Base-by-base conservation (phyloP, 2,113 vertebrate species). In the Vimba vimba region DNA sequence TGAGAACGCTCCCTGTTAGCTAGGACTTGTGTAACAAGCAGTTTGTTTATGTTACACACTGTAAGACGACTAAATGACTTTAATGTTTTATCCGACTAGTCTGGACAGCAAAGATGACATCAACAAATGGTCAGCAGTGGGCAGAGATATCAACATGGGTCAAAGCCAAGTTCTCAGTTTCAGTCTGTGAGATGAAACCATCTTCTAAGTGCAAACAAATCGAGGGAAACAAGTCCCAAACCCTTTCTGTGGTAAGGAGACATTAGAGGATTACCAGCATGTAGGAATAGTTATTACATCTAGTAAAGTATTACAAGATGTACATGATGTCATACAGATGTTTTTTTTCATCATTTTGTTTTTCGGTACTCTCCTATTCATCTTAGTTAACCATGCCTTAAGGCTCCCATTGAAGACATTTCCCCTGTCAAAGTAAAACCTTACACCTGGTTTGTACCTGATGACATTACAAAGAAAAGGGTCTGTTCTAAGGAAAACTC, bases 61-160 rank as follows among this genome's bases (percentile, higher is more conserved):
- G 33, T 11, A 43, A 59, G 50, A 52, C 6, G 5, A 21, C 25
- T 55, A 10, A 82, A 55, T 52, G 12, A 33, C n/a, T 19, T 68
- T 57, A 57, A 23, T 57, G 19, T 57, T 73, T 62, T 79, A 30
- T 82, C 7, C 73, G 39, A n/a, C 27, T 27, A 86, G 55, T 82
- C 25, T 85, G 57, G n/a, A 88, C 25, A 45, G 21, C 21, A 45
- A 78, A 52, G 39, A 59, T 90, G 25, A 57, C 36, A 6, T 45
- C 78, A 2, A 50, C 62, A 64, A 52, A 25, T 39, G 85, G 85
- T 25, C 73, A 80, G 39, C 85, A 86, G 1, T 84, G 83, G 85
- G 85, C 36, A 23, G 60, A 85, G 33, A 79, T 90, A 55, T 66
- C 78, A 33, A 86, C 89, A 45, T 76, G 75, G 82, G 73, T 88